These are phyloP conservation scores for Saccostrea cuccullata DNA, from an alignment of 1,140 invertebrate genomes.

Conservation along the genomic window DNA sequence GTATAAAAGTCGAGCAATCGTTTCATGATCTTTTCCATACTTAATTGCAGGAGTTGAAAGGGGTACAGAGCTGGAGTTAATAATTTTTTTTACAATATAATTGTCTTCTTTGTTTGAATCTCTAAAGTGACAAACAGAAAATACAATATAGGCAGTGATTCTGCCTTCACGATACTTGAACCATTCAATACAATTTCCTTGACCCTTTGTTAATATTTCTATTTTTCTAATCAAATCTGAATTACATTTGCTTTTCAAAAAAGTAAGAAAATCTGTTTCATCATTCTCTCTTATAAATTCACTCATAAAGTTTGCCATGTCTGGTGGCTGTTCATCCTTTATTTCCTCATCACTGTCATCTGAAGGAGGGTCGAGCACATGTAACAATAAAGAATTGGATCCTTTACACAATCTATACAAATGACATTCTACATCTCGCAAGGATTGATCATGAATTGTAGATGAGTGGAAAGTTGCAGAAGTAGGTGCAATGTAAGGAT, in stretches of 20 bases:
- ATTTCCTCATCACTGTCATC: constrained; percentile 4
- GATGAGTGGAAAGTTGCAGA: not conserved
- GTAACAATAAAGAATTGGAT: not conserved
- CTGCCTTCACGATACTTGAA: no score
- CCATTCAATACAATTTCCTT: no score
- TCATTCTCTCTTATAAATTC: not conserved
- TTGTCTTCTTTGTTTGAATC: no score
- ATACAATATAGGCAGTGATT: no score
- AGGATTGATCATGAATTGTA: not conserved
- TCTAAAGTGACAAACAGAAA: no score
- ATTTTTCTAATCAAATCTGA: no score
- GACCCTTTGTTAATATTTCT: no score
- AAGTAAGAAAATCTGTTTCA: not conserved
- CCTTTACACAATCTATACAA: constrained; percentile 9
- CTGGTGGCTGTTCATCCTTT: not conserved
- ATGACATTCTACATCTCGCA: not conserved
- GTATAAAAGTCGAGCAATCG: not conserved
- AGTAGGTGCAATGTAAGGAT: not conserved
- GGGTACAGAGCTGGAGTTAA: no score
- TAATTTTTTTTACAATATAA: no score
- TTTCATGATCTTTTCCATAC: constrained; percentile 15
- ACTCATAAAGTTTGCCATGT: not conserved
- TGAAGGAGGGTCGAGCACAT: no score
- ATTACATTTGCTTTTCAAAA: constrained; percentile 11
- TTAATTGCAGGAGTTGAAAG: no score